phyloP scores from a whole-genome alignment of 2,888 invertebrate genomes.

The Bembecia ichneumoniformis region DNA sequence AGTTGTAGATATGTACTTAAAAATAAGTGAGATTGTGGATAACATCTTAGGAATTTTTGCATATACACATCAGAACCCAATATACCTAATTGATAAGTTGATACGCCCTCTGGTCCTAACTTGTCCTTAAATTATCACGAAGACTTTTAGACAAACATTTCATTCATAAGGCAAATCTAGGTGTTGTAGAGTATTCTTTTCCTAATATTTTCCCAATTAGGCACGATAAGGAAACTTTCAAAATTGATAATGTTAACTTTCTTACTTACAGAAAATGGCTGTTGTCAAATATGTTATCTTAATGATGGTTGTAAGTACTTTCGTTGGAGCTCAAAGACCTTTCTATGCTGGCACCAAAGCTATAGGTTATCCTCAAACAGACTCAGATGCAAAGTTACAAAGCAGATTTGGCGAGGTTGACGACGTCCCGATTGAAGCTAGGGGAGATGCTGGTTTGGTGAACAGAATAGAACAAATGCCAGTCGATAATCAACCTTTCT shows the following conservation, averaged over 20 bases:
- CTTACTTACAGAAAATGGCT: slow-evolving; percentile 29
- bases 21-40: too few relatives aligned
- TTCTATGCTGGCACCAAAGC: slow-evolving; percentile 74
- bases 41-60: too few relatives aligned
- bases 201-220: slow-evolving; percentile 2
- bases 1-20: too few relatives aligned
- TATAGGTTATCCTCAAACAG: slow-evolving; percentile 74
- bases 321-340: slow-evolving; percentile 71
- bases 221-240: background rate
- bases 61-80: too few relatives aligned
- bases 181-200: too few relatives aligned
- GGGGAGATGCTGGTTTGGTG: slow-evolving; percentile 69
- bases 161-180: too few relatives aligned
- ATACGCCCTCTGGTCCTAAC: too few relatives aligned
- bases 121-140: too few relatives aligned
- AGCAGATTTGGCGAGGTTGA: slow-evolving; percentile 69
- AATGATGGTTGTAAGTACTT: slow-evolving; percentile 25
- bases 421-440: slow-evolving; percentile 71
- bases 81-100: too few relatives aligned
- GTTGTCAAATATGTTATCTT: slow-evolving; percentile 26
- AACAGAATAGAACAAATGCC: slow-evolving; percentile 73
- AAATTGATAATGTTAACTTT: background rate
- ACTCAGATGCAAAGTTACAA: slow-evolving; percentile 27
- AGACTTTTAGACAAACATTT: too few relatives aligned
- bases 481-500: slow-evolving; percentile 75